Percentiles rank a stretch among this genome's conserved stretches.
Evolutionary conservation across 2,797 vertebrate genomes (phyloP).

Genomic region (Chelidonichthys spinosus): DNA sequence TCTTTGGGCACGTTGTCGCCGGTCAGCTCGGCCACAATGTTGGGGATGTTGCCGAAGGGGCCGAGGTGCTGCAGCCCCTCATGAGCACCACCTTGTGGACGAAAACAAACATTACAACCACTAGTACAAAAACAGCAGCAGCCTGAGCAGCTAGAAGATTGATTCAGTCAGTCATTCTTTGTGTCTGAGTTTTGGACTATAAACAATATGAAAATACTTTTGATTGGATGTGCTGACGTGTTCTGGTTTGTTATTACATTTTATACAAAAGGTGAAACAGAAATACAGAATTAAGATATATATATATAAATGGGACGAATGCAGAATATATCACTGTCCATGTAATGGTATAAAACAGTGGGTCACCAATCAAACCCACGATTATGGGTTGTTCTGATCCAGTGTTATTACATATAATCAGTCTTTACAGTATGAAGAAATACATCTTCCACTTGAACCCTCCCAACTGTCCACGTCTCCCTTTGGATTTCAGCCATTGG

Average conservation of each 20-base stretch:
- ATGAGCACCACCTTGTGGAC: constrained; percentile 92
- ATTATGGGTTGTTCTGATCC: not conserved
- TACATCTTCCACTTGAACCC: not conserved
- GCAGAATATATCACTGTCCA: not conserved
- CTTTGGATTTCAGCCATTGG: not conserved
- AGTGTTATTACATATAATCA: not conserved
- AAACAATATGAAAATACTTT: not conserved
- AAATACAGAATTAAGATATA: too few relatives aligned
- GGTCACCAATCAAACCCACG: not conserved
- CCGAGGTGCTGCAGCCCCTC: constrained; percentile 98
- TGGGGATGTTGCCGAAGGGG: constrained; percentile 97
- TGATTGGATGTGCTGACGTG: not conserved
- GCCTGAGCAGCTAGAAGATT: not conserved
- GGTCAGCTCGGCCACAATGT: constrained; percentile 97
- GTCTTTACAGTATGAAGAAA: not conserved
- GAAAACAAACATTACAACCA: not conserved
- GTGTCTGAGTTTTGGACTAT: not conserved
- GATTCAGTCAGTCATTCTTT: not conserved
- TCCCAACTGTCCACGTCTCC: not conserved
- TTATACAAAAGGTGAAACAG: not conserved
- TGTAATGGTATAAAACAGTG: not conserved
- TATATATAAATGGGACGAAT: not conserved
- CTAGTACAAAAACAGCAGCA: not conserved
- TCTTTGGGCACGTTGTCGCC: constrained; percentile 97
- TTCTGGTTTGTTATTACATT: not conserved